phyloP scores from a whole-genome alignment of 2,113 vertebrate genomes.

The Chaenocephalus aceratus region DNA sequence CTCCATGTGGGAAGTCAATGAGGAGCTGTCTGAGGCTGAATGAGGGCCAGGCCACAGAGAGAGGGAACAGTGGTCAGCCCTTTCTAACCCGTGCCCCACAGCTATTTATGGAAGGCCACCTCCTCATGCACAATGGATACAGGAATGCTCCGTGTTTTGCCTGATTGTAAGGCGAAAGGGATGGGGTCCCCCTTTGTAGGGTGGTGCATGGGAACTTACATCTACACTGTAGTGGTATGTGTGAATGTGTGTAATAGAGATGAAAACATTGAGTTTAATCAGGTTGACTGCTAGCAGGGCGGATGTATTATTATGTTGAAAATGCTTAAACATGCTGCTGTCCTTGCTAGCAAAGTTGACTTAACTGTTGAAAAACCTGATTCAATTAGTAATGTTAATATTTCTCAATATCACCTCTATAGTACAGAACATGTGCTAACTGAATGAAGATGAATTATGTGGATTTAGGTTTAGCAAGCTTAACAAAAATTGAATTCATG shows the following conservation, averaged over 20 bases:
- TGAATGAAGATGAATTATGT: not conserved
- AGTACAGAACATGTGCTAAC: too few species aligned
- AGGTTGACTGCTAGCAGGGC: not conserved
- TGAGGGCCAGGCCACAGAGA: constrained; percentile 48
- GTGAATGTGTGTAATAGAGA: constrained; percentile 39
- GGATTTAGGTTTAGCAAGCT: not conserved
- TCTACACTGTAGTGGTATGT: constrained; percentile 18
- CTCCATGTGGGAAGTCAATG: constrained; percentile 68
- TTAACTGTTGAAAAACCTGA: not conserved
- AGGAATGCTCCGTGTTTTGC: constrained; percentile 70
- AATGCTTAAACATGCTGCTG: not conserved
- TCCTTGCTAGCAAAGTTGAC: not conserved
- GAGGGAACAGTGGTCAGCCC: constrained; percentile 46
- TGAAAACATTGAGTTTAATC: not conserved
- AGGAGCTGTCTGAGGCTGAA: constrained; percentile 59
- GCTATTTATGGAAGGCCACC: constrained; percentile 76
- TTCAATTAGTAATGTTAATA: not conserved
- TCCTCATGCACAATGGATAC: constrained; percentile 70
- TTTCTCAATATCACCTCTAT: not conserved
- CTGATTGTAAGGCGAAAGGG: constrained; percentile 47
- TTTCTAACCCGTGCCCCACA: constrained; percentile 59
- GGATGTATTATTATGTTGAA: too few species aligned
- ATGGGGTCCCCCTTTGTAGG: constrained; percentile 48
- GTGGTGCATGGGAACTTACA: constrained; percentile 59
- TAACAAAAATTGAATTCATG: too few species aligned